These are phyloP conservation scores for Epinephelus awoara DNA, from an alignment of 2,797 vertebrate species.

Conservation along the genomic window DNA sequence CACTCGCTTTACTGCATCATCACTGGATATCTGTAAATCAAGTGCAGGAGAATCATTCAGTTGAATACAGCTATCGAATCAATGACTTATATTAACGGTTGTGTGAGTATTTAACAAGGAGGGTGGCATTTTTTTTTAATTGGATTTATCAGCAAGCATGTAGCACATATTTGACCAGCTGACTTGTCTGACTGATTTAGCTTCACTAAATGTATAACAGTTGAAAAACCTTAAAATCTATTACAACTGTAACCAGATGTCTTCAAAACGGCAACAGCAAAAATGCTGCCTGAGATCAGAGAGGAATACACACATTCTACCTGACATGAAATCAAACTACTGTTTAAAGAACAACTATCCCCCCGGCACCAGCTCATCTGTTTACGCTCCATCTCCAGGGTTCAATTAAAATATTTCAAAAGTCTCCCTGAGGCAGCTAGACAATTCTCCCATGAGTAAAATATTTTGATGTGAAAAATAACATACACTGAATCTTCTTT, in stretches of 20 bases:
- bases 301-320: neutral
- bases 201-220: neutral
- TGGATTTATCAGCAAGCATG: neutral
- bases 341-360: conserved; percentile 1
- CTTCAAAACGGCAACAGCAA: neutral
- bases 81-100: too few relatives aligned
- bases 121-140: neutral
- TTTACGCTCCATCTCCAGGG: conserved; percentile 59
- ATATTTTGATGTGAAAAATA: conserved; percentile 37
- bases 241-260: neutral
- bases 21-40: conserved; percentile 90
- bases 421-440: conserved; percentile 22
- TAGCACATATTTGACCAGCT: neutral
- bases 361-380: conserved; percentile 21
- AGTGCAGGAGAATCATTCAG: neutral
- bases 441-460: conserved; percentile 17
- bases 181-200: neutral
- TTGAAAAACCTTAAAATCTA: neutral
- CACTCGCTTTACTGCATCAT: conserved; percentile 93
- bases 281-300: neutral
- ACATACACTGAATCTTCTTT: conserved; percentile 14
- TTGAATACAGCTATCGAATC: neutral
- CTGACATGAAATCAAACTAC: conserved; percentile 21
- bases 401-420: conserved; percentile 65
- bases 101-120: neutral